Evolutionary conservation across 92 coral and sea anemone genomes (phyloP).

Genomic region (Umimayanthus chanpuru): DNA sequence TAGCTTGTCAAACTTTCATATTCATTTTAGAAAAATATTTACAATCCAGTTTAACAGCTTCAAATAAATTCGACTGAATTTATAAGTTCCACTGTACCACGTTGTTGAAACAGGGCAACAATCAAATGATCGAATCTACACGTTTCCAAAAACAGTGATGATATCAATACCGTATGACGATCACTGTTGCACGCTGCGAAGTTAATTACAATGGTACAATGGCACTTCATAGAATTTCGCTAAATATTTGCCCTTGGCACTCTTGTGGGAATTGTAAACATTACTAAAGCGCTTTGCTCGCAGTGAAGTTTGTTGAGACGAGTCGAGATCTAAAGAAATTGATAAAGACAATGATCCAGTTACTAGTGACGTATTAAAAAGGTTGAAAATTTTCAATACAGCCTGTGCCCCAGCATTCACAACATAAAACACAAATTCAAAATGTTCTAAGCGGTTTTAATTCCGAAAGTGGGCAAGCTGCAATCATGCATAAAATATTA

Average conservation of each 20-base stretch:
- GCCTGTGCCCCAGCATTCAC: not conserved
- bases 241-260: slow-evolving; percentile 37
- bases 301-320: not conserved
- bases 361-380: not conserved
- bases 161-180: not conserved
- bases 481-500: slow-evolving; percentile 36
- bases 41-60: no score
- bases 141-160: no score
- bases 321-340: not conserved
- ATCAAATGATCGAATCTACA: no score
- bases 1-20: no score
- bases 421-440: not conserved
- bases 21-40: no score
- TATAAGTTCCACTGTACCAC: no score
- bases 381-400: not conserved
- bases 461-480: not conserved
- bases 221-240: not conserved
- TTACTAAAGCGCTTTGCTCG: not conserved
- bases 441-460: not conserved
- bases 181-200: not conserved
- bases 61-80: no score
- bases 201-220: not conserved
- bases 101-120: no score
- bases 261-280: slow-evolving; percentile 13
- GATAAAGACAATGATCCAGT: not conserved